Evolutionary conservation across 2,888 invertebrate species (phyloP).

Genomic region (Rotaria macrura): DNA sequence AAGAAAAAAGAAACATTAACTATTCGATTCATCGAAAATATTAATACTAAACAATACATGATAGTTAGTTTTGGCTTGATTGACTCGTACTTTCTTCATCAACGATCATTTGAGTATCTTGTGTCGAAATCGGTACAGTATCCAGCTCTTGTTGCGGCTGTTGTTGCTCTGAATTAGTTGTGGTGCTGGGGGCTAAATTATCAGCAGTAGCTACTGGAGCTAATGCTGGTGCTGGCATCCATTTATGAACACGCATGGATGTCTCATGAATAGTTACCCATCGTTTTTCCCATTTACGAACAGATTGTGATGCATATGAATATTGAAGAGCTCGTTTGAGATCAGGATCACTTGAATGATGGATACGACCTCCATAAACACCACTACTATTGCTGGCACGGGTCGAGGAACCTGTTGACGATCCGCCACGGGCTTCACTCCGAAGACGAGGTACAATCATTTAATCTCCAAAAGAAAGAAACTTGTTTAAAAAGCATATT

Average conservation of each 20-base stretch:
- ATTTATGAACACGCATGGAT: slow-evolving; percentile 2
- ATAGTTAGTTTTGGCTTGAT: not conserved
- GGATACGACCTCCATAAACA: not conserved
- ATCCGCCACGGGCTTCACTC: not conserved
- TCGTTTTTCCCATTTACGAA: not conserved
- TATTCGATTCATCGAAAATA: too few relatives aligned
- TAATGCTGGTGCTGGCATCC: not conserved
- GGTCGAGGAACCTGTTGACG: not conserved
- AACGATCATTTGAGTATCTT: not conserved
- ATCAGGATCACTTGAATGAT: not conserved
- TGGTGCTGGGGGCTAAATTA: not conserved
- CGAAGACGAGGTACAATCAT: slow-evolving; percentile 10
- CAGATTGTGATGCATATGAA: not conserved
- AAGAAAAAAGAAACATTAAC: too few relatives aligned
- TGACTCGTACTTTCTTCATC: not conserved
- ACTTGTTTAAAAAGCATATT: too few relatives aligned
- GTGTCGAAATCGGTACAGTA: not conserved
- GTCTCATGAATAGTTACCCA: not conserved
- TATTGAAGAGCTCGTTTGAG: not conserved
- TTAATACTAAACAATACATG: not conserved
- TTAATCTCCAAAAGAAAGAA: not conserved
- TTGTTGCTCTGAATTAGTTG: not conserved
- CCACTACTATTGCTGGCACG: not conserved
- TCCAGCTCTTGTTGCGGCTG: not conserved
- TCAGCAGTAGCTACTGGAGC: not conserved